A percentile compares a stretch with the other conserved stretches of the same genome.
phyloP scores from a whole-genome alignment of 2,888 invertebrate genomes.

The Muschampia plurimacula region DNA sequence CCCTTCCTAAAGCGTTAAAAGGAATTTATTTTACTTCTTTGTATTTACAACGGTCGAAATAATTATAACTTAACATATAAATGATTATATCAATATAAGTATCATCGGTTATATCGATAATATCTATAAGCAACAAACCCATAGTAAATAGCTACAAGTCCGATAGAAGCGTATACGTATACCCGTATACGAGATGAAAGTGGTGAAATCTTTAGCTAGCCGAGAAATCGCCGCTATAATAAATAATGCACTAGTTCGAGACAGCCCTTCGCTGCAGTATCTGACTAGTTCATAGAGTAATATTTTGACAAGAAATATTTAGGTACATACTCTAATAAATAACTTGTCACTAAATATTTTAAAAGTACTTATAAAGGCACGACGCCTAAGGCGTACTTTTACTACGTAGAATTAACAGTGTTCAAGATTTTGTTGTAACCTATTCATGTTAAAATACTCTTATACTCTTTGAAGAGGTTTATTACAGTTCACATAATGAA shows the following conservation, averaged over 20 bases:
- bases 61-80: too few species aligned
- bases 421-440: too few species aligned
- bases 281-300: conserved; percentile 61
- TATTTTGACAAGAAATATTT: conserved; percentile 51
- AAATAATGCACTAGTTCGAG: conserved; percentile 82
- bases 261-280: conserved; percentile 68
- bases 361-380: neutral
- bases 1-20: too few species aligned
- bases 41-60: too few species aligned
- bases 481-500: conserved; percentile 34
- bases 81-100: too few species aligned
- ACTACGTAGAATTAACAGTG: too few species aligned
- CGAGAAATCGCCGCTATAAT: conserved; percentile 79
- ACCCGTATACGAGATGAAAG: conserved; percentile 77
- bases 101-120: neutral
- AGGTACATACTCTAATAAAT: too few species aligned
- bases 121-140: conserved; percentile 7
- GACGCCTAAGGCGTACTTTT: neutral
- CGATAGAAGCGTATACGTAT: conserved; percentile 1
- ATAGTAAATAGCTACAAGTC: conserved; percentile 2
- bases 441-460: too few species aligned
- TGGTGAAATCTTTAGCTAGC: conserved; percentile 78
- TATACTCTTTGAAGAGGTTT: neutral
- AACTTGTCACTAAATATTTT: neutral
- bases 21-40: too few species aligned